Evolutionary conservation across 1,140 invertebrate species (phyloP).

Genomic region (Drosophila prosaltans): DNA sequence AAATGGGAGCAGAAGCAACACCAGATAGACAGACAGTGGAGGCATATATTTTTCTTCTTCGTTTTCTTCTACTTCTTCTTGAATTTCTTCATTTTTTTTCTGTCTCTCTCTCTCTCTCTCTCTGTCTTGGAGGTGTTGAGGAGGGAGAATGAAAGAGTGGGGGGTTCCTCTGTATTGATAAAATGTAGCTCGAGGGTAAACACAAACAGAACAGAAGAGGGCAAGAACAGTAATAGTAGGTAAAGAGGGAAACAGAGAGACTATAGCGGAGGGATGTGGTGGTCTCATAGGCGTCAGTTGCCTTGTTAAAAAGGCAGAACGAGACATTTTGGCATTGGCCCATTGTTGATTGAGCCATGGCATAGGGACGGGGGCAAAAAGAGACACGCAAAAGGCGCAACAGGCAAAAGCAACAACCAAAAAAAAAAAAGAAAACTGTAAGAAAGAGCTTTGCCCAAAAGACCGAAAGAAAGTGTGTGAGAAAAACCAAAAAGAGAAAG

Average conservation of each 20-base stretch:
- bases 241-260: slow-evolving; percentile 18
- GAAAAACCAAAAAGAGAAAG: neutral
- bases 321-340: slow-evolving; percentile 74
- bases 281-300: slow-evolving; percentile 39
- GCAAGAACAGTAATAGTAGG: neutral
- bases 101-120: neutral
- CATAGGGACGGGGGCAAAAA: neutral
- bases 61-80: neutral
- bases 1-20: neutral
- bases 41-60: slow-evolving; percentile 23
- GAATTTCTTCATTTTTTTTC: slow-evolving; percentile 1
- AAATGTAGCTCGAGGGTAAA: slow-evolving; percentile 44
- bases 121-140: slow-evolving; percentile 8
- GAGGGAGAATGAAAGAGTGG: no score
- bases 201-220: slow-evolving; percentile 15
- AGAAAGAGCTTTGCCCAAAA: slow-evolving; percentile 11
- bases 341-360: slow-evolving; percentile 50
- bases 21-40: slow-evolving; percentile 33
- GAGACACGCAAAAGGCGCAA: slow-evolving; percentile 74
- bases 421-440: slow-evolving; percentile 18
- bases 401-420: slow-evolving; percentile 47
- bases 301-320: slow-evolving; percentile 70
- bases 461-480: neutral
- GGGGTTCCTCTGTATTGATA: slow-evolving; percentile 31
- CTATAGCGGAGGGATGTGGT: neutral